phyloP scores from a whole-genome alignment of 2,113 vertebrate species.

The Notiomystis cincta region DNA sequence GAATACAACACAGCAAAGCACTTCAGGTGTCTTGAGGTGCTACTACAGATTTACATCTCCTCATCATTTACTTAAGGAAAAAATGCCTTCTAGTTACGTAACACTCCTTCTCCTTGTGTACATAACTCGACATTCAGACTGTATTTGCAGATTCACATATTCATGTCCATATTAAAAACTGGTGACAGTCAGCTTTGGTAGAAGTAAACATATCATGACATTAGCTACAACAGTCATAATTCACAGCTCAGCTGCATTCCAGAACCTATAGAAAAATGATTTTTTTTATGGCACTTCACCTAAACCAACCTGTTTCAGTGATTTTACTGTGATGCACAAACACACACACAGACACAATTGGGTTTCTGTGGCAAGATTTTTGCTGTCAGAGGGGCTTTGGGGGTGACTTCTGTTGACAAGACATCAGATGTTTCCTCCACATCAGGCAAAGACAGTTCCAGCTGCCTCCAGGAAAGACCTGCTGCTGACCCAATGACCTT shows the following conservation, averaged over 20 bases:
- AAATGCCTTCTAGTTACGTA: neutral
- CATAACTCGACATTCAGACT: neutral
- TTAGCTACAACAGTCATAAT: neutral
- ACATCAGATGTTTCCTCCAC: neutral
- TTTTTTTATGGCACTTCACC: neutral
- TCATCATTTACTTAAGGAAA: neutral
- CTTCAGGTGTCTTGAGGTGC: neutral
- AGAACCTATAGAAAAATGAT: neutral
- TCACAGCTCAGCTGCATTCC: neutral
- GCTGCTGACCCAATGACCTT: neutral
- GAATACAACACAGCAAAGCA: neutral
- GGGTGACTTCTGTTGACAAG: neutral
- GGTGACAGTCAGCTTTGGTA: neutral
- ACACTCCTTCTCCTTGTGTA: neutral
- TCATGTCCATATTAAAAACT: neutral
- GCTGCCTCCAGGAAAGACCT: neutral
- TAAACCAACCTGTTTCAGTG: neutral
- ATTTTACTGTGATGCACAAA: neutral
- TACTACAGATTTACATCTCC: neutral
- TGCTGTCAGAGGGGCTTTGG: neutral
- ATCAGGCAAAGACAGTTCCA: neutral
- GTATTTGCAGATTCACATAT: neutral
- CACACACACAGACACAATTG: fast-evolving
- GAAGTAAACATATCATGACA: neutral
- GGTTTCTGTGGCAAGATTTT: neutral